phyloP scores from a whole-genome alignment of 2,888 invertebrate species.

The Andrena chrysosceles region DNA sequence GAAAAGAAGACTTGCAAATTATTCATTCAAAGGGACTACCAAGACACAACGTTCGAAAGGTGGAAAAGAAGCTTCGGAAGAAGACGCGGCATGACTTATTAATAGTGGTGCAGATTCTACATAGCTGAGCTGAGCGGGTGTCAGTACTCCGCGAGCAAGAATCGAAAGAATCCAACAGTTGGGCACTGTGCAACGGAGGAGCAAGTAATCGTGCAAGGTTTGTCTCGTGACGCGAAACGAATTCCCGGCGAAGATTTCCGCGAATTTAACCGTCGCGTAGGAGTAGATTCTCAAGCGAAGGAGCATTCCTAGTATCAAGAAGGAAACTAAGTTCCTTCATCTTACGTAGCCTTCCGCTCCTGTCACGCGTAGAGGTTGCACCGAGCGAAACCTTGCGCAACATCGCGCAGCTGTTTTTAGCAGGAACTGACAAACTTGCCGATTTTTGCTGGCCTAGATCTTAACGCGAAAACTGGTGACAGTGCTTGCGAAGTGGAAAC shows the following conservation, averaged over 20 bases:
- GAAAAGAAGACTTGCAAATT: too few relatives aligned
- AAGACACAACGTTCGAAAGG: too few relatives aligned
- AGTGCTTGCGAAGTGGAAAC: slow-evolving; percentile 34
- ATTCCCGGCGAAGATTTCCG: slow-evolving; percentile 28
- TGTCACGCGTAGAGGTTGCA: slow-evolving; percentile 4
- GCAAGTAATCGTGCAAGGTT: slow-evolving; percentile 25
- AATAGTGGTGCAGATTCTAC: not conserved
- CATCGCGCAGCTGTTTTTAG: slow-evolving; percentile 19
- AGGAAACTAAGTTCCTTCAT: slow-evolving; percentile 22
- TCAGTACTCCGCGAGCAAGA: not conserved
- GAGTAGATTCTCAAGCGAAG: slow-evolving; percentile 6
- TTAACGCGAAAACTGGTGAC: slow-evolving; percentile 37
- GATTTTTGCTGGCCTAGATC: slow-evolving; percentile 35
- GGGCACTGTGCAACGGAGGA: not conserved
- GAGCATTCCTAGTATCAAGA: slow-evolving; percentile 24
- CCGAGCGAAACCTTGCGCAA: not conserved
- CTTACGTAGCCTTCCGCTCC: not conserved
- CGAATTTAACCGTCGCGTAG: slow-evolving; percentile 14
- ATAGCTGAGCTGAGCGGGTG: not conserved
- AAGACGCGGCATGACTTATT: not conserved
- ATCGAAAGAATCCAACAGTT: not conserved
- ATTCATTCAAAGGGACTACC: not conserved
- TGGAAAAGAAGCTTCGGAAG: not conserved
- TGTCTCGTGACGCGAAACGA: slow-evolving; percentile 8
- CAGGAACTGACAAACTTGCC: slow-evolving; percentile 13